phyloP scores from a whole-genome alignment of 2,113 vertebrate genomes.

The Pseudolaguvia tuberculata region DNA sequence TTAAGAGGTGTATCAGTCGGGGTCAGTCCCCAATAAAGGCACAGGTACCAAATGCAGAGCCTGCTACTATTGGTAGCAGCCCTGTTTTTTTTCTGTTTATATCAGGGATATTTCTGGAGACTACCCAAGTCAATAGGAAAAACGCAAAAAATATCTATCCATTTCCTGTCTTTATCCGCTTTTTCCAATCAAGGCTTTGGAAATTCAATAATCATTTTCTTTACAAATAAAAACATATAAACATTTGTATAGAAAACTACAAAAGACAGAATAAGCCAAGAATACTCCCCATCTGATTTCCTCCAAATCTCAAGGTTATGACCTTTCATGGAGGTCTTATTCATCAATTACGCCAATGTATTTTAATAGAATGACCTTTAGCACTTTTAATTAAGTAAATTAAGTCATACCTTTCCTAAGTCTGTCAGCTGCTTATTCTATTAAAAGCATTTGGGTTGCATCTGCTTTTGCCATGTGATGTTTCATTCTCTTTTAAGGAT shows the following conservation, averaged over 20 bases:
- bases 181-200: no score
- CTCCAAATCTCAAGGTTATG: conserved; percentile 19
- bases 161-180: no score
- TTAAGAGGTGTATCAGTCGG: no score
- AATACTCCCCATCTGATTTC: neutral
- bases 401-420: conserved; percentile 42
- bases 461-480: conserved; percentile 48
- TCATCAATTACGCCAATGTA: conserved; percentile 27
- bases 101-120: no score
- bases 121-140: no score
- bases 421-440: conserved; percentile 48
- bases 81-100: no score
- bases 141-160: no score
- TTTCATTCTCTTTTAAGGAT: conserved; percentile 28
- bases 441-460: conserved; percentile 50
- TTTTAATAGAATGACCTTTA: conserved; percentile 49
- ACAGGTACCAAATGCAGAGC: no score
- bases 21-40: no score
- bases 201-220: no score
- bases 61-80: no score
- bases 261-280: neutral
- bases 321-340: conserved; percentile 17
- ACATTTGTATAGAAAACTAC: neutral
- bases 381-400: conserved; percentile 42
- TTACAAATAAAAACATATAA: neutral